Conservation (phyloP, 2,113 vertebrate genomes). For the Centropus unirufus region DNA sequence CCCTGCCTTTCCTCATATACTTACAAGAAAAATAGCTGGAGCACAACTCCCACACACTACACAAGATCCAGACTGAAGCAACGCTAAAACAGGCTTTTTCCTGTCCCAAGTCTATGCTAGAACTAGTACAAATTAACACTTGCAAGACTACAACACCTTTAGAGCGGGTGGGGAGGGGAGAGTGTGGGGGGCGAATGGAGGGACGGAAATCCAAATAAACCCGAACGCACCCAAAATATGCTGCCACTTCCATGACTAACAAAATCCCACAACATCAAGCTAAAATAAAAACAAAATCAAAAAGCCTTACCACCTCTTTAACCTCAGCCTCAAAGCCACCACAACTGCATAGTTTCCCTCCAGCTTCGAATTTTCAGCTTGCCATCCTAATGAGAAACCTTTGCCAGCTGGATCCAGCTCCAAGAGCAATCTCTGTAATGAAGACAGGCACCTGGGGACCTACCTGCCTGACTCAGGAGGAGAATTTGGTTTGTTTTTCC, state of each 20-base stretch:
- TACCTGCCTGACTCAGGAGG: constrained; percentile 39
- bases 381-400: constrained; percentile 15
- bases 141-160: neutral
- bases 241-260: neutral
- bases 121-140: constrained; percentile 25
- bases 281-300: neutral
- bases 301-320: neutral
- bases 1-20: constrained; percentile 36
- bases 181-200: too few species aligned
- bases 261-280: neutral
- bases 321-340: neutral
- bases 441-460: constrained; percentile 55
- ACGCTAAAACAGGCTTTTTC: constrained; percentile 29
- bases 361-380: constrained; percentile 40
- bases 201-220: neutral
- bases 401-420: constrained; percentile 51
- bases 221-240: neutral
- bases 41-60: constrained; percentile 30
- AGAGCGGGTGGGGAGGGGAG: neutral
- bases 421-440: constrained; percentile 36
- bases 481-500: constrained; percentile 23
- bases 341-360: neutral
- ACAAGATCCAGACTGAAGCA: constrained; percentile 29
- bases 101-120: neutral
- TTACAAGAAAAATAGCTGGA: constrained; percentile 33